Percentiles rank a stretch among this genome's conserved stretches.
Conservation (phyloP, 2,113 vertebrate species). For the Brachyhypopomus gauderio region DNA sequence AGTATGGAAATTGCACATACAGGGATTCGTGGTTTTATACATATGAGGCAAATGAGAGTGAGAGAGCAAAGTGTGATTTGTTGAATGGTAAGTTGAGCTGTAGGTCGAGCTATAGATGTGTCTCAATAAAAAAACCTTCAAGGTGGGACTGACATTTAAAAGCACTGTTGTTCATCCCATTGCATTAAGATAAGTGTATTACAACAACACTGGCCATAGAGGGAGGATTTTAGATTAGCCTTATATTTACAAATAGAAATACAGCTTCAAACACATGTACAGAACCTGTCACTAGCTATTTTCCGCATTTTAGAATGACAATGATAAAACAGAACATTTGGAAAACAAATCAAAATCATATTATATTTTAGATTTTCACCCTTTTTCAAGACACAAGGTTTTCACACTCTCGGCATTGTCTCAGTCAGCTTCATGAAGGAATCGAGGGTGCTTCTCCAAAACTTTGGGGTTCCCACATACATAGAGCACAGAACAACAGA, state of each 20-base stretch:
- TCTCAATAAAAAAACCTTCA: not conserved
- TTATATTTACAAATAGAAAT: conserved; percentile 6
- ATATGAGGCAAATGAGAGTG: not conserved
- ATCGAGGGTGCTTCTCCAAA: too few relatives aligned
- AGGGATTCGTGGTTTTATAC: not conserved
- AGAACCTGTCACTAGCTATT: not conserved
- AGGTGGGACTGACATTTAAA: conserved; percentile 21
- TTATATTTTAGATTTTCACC: too few relatives aligned
- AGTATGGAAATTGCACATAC: conserved; percentile 9
- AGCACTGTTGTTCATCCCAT: not conserved
- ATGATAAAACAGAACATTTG: too few relatives aligned
- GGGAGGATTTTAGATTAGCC: not conserved
- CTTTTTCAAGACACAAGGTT: too few relatives aligned
- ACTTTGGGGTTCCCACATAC: too few relatives aligned
- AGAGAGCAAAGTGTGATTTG: not conserved
- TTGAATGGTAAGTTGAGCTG: not conserved
- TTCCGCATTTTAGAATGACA: too few relatives aligned
- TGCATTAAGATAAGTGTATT: not conserved
- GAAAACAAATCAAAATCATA: too few relatives aligned
- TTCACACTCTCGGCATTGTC: too few relatives aligned
- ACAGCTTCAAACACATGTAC: not conserved
- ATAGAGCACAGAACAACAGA: too few relatives aligned
- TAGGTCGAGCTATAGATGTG: not conserved
- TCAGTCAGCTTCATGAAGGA: too few relatives aligned
- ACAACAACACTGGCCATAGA: not conserved